phyloP scores from a whole-genome alignment of 2,888 invertebrate species.

The Aporophyla lueneburgensis region DNA sequence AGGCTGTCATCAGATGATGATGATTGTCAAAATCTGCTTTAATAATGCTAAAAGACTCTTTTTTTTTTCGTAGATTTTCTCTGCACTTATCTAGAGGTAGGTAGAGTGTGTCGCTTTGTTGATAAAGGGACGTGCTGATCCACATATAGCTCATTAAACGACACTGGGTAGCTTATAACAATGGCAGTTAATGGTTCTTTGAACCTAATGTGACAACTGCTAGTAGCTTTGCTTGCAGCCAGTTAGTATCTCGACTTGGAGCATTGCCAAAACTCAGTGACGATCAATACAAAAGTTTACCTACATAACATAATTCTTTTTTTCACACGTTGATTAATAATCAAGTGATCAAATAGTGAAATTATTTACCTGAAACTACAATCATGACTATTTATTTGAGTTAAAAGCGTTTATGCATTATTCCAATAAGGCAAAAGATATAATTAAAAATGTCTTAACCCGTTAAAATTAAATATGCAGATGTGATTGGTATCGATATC shows the following conservation, averaged over 20 bases:
- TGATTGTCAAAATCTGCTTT: neutral
- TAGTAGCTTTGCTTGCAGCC: slow-evolving; percentile 1
- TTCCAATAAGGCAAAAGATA: too few species aligned
- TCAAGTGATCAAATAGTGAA: neutral
- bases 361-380: neutral
- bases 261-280: slow-evolving; percentile 10
- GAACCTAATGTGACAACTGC: slow-evolving; percentile 16
- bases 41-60: too few species aligned
- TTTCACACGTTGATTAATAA: neutral
- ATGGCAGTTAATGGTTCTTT: slow-evolving; percentile 30
- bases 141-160: slow-evolving; percentile 8
- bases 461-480: too few species aligned
- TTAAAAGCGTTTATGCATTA: neutral
- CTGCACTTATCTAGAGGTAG: neutral
- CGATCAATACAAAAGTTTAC: neutral
- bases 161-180: neutral
- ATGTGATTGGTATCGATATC: too few species aligned
- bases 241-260: slow-evolving; percentile 22
- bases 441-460: too few species aligned
- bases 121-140: neutral
- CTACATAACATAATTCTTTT: neutral
- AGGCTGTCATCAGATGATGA: too few species aligned
- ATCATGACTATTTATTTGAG: neutral
- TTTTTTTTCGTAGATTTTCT: neutral
- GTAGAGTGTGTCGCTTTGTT: neutral